Base-by-base conservation (phyloP, 2,888 invertebrate species). In the Zootermopsis nevadensis region DNA sequence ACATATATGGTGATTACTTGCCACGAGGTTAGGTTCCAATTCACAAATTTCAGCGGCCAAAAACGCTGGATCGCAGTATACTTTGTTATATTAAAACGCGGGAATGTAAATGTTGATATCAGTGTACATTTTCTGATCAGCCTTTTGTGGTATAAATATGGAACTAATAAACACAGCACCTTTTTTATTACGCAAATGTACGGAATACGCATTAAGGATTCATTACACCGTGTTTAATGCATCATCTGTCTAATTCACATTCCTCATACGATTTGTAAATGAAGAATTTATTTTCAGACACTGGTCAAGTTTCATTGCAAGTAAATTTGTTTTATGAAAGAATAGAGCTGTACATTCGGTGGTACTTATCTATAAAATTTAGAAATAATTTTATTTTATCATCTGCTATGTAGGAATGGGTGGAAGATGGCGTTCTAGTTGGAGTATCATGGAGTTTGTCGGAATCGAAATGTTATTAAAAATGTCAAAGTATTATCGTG, bases 361-460 rank as follows among this genome's bases (percentile, higher is more conserved):
- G 15, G 3, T 10, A 53, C 53, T 10, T 22, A 24, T 2, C 27
- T 60, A 2, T 60, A 2, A 60, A n/a, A 60, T n/a, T 24, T 10
- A 60, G n/a, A 60, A 19, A n/a, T 60, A 60, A 79, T 38, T 31
- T 60, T 79, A 55, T 55, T 79, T 79, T 31, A n/a, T 24, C 55
- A 0, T 33, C 22, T 60, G 42, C 27, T 42, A 42, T 27, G 27
- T 60, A n/a, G 42, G 42, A 76, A 76, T 74, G 27, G 72, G 31
- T 33, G 74, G n/a, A 24, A 74, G 76, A 76, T 76, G 76, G 38
- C 76, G 35, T 76, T 76, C 24, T 24, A 12, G 2, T 60, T 10
- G 6, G n/a, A 48, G n/a, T 60, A 60, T 27, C 24, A 27, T n/a
- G 60, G 60, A 60, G n/a, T n/a, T 2, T 7, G 60, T 60, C 60